Evolutionary conservation across 2,797 vertebrate genomes (phyloP).

Genomic region (Hephaestus fuliginosus): DNA sequence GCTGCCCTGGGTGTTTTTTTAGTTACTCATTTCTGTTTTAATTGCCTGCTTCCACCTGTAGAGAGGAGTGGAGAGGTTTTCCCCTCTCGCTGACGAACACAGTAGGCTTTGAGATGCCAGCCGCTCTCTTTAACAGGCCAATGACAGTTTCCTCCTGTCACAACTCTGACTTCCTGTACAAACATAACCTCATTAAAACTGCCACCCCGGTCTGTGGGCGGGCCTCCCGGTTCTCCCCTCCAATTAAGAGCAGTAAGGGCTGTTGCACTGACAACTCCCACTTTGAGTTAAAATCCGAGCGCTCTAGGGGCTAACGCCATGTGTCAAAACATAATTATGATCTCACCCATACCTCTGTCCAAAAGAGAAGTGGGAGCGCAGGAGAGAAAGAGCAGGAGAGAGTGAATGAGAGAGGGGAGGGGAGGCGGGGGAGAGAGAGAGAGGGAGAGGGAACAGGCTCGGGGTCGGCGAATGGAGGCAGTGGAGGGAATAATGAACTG

Average conservation of each 20-base stretch:
- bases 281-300: conserved; percentile 84
- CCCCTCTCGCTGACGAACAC: conserved; percentile 76
- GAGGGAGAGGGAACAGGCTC: conserved; percentile 41
- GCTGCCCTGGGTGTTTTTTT: conserved; percentile 66
- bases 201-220: conserved; percentile 82
- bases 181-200: conserved; percentile 88
- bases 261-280: conserved; percentile 85
- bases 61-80: conserved; percentile 71
- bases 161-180: conserved; percentile 84
- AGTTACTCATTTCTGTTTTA: conserved; percentile 78
- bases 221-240: conserved; percentile 84
- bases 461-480: conserved; percentile 68
- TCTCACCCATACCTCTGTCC: conserved; percentile 81
- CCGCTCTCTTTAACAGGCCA: conserved; percentile 81
- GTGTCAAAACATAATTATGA: conserved; percentile 88
- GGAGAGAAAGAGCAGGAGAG: conserved; percentile 37
- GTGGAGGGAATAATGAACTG: conserved; percentile 77
- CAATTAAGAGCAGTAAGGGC: conserved; percentile 86
- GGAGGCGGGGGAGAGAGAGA: conserved; percentile 2
- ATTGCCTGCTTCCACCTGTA: conserved; percentile 84
- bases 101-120: conserved; percentile 82
- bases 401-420: conserved; percentile 47
- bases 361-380: conserved; percentile 70
- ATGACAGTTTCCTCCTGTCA: conserved; percentile 87
- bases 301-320: conserved; percentile 83